Percentiles rank a stretch among this genome's conserved stretches.
Evolutionary conservation across 2,113 vertebrate species (phyloP).

Genomic region (Charadrius vociferus): DNA sequence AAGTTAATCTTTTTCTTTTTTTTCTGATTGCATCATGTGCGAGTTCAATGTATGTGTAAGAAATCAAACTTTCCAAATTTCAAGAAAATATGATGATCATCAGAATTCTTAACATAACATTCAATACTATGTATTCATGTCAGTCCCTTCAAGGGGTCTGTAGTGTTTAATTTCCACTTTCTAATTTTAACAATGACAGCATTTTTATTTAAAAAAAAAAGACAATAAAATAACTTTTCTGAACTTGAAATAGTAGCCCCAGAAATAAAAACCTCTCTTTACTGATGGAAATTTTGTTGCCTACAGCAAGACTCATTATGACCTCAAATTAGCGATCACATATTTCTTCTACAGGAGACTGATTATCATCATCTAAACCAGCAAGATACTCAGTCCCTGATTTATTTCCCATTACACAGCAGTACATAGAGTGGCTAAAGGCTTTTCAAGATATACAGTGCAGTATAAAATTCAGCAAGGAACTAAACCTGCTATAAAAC

Average conservation of each 20-base stretch:
- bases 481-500: background rate
- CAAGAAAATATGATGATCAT: background rate
- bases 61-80: background rate
- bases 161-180: background rate
- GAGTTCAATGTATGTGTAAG: background rate
- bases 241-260: background rate
- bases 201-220: background rate
- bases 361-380: slow-evolving; percentile 6
- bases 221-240: background rate
- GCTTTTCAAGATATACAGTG: background rate
- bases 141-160: background rate
- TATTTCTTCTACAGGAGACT: background rate
- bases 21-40: background rate
- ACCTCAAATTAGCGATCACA: slow-evolving; percentile 20
- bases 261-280: background rate
- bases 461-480: background rate
- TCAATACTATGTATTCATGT: background rate
- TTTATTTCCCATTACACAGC: slow-evolving; percentile 11
- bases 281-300: background rate
- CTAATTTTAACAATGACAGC: background rate
- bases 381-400: background rate
- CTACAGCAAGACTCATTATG: background rate
- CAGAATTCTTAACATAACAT: background rate
- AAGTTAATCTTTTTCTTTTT: background rate
- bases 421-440: background rate